Conservation (phyloP, 2,797 vertebrate species). For the Masticophis lateralis region DNA sequence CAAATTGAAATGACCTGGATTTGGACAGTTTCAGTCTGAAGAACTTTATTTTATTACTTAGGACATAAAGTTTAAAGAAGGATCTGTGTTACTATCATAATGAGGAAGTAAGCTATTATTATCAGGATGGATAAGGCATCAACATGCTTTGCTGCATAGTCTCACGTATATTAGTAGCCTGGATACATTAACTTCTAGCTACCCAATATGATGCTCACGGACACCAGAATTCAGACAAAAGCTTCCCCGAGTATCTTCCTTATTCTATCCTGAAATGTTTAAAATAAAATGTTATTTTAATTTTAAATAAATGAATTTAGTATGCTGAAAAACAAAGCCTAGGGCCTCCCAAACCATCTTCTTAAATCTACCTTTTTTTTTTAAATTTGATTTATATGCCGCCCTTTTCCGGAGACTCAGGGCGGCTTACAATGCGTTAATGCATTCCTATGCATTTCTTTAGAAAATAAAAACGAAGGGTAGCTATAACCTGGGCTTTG, state of each 20-base stretch:
- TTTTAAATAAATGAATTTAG: not conserved
- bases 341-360: not conserved
- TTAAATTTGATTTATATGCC: no score
- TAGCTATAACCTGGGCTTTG: not conserved
- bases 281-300: not conserved
- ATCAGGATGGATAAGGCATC: not conserved
- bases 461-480: not conserved
- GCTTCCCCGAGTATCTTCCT: not conserved
- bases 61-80: not conserved
- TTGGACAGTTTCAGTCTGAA: not conserved
- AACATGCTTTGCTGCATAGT: not conserved
- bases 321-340: not conserved
- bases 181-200: not conserved
- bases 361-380: not conserved
- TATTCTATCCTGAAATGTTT: not conserved
- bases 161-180: not conserved
- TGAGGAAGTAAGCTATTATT: not conserved
- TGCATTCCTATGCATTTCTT: not conserved
- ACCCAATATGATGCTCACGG: not conserved
- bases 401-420: no score
- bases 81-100: not conserved
- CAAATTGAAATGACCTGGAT: not conserved
- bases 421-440: no score
- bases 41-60: not conserved
- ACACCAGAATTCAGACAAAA: not conserved